These are phyloP conservation scores for Stegodyphus dumicola DNA, from an alignment of 1,140 invertebrate genomes.

Conservation along the genomic window DNA sequence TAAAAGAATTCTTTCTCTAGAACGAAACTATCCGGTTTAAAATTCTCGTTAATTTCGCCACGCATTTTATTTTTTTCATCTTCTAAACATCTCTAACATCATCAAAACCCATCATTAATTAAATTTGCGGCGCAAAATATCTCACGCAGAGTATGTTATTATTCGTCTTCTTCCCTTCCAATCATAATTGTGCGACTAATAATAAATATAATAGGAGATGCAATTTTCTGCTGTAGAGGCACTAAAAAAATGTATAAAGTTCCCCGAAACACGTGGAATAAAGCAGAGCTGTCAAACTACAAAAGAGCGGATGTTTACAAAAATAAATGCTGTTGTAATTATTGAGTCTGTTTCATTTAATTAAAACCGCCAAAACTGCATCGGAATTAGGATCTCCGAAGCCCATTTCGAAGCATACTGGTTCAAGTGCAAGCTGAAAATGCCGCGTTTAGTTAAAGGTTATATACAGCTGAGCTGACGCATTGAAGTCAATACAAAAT, in stretches of 20 bases:
- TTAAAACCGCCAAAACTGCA: neutral
- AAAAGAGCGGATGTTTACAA: neutral
- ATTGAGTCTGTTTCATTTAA: constrained; percentile 9
- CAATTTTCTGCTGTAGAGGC: too few species aligned
- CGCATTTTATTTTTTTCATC: constrained; percentile 14
- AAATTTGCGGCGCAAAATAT: constrained; percentile 36
- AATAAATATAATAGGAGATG: constrained; percentile 26
- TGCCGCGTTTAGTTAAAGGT: too few species aligned
- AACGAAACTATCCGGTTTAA: too few species aligned
- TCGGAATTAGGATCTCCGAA: neutral
- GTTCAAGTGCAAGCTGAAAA: too few species aligned
- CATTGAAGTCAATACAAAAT: too few species aligned
- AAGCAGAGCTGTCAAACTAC: neutral
- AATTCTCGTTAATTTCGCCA: too few species aligned
- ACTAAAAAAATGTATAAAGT: too few species aligned
- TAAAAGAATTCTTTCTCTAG: too few species aligned
- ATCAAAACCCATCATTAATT: constrained; percentile 31
- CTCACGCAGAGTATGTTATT: constrained; percentile 35
- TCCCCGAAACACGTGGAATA: neutral
- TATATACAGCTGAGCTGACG: too few species aligned
- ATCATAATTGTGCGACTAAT: constrained; percentile 2
- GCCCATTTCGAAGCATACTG: too few species aligned
- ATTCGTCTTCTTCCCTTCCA: constrained; percentile 4
- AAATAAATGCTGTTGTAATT: constrained; percentile 21
- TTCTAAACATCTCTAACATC: neutral